Conservation (phyloP, 2,888 invertebrate genomes). For the Ceraclea dissimilis region DNA sequence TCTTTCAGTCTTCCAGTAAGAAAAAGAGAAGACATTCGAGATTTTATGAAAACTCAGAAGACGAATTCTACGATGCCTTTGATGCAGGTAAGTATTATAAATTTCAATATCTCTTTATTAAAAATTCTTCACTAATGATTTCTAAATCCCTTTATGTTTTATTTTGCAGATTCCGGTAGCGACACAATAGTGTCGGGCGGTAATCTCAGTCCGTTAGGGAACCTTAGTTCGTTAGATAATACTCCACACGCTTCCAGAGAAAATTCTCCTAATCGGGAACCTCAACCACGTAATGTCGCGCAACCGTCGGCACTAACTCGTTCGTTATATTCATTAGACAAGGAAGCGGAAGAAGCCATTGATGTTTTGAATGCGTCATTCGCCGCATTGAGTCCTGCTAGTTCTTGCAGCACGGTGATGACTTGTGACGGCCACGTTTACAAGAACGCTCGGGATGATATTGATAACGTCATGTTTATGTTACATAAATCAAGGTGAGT, state of each 20-base stretch:
- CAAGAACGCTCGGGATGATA: conserved; percentile 42
- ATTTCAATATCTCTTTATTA: neutral
- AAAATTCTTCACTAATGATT: neutral
- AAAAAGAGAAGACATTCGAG: conserved; percentile 30
- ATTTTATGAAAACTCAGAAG: conserved; percentile 35
- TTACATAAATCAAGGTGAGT: conserved; percentile 23
- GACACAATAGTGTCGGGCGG: conserved; percentile 36
- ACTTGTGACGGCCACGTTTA: conserved; percentile 49
- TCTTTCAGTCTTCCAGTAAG: conserved; percentile 19
- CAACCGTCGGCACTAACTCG: conserved; percentile 29
- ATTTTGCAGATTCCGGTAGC: conserved; percentile 39
- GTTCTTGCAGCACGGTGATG: conserved; percentile 49
- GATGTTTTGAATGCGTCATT: conserved; percentile 29
- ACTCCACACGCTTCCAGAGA: conserved; percentile 35
- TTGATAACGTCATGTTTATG: conserved; percentile 22
- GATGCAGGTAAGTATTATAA: conserved; percentile 31
- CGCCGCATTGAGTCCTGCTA: conserved; percentile 37
- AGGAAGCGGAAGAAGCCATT: conserved; percentile 30
- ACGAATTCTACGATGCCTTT: conserved; percentile 37
- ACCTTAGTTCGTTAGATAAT: conserved; percentile 44
- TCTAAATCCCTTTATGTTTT: neutral
- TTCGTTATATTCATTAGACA: conserved; percentile 31
- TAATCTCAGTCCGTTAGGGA: conserved; percentile 42
- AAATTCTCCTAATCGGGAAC: conserved; percentile 17
- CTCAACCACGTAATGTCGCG: conserved; percentile 27